Evolutionary conservation across 2,888 invertebrate genomes (phyloP).

Genomic region (Pristionchus japonicus): DNA sequence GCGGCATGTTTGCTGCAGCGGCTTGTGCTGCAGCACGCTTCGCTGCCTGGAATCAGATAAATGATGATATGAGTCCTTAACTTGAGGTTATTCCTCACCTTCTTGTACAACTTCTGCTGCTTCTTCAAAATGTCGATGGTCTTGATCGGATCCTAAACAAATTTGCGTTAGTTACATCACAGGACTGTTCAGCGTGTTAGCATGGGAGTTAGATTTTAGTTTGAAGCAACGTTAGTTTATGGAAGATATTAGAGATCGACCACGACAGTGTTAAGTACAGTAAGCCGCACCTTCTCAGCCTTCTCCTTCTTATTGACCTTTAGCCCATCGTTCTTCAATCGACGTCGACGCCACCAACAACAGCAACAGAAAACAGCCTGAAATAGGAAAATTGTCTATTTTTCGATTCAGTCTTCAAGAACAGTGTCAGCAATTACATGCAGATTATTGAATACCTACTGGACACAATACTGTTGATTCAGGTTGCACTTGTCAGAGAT

Average conservation of each 20-base stretch:
- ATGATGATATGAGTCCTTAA: background rate
- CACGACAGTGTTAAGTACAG: constrained; percentile 22
- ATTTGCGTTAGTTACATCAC: background rate
- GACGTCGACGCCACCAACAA: background rate
- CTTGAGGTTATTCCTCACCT: constrained; percentile 3
- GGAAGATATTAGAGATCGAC: background rate
- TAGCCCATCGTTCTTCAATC: constrained; percentile 13
- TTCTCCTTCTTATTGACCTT: constrained; percentile 44
- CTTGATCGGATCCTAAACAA: constrained; percentile 45
- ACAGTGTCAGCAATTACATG: no score
- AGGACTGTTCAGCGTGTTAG: background rate
- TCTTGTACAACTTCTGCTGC: constrained; percentile 58
- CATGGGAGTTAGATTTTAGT: background rate
- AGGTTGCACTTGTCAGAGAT: no score
- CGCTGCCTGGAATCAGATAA: background rate
- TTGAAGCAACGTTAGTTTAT: background rate
- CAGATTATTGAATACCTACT: no score
- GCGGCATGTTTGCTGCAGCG: constrained; percentile 24
- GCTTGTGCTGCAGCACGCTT: background rate
- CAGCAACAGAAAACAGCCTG: constrained; percentile 25
- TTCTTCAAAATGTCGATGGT: constrained; percentile 63
- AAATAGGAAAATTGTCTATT: background rate
- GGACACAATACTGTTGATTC: no score
- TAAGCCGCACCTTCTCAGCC: constrained; percentile 22
- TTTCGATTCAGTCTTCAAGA: background rate